Percentiles rank a stretch among this genome's conserved stretches.
Conservation (phyloP, 2,888 invertebrate species). For the Ormyrus nitidulus region DNA sequence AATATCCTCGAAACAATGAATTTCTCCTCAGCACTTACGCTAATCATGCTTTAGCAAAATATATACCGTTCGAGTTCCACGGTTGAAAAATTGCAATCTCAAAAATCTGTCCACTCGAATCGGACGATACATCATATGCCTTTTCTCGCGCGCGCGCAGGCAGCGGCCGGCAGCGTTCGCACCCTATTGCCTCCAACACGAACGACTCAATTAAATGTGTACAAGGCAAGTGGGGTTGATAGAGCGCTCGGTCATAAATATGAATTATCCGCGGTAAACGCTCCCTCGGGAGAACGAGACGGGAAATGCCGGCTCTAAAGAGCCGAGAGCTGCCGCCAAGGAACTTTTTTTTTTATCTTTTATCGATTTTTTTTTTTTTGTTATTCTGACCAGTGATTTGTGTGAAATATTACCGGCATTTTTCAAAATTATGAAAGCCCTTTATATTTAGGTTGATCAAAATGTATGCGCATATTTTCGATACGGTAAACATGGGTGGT, state of each 20-base stretch:
- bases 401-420: conserved; percentile 13
- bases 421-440: conserved; percentile 30
- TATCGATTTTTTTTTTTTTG: conserved; percentile 33
- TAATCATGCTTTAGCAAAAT: no score
- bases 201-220: conserved; percentile 75
- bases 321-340: conserved; percentile 42
- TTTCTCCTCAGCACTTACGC: no score
- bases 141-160: conserved; percentile 9
- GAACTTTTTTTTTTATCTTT: conserved; percentile 27
- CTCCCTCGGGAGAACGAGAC: conserved; percentile 66
- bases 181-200: conserved; percentile 74
- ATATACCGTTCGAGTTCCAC: no score
- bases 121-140: conserved; percentile 51
- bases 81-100: conserved; percentile 33
- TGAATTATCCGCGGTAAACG: conserved; percentile 75
- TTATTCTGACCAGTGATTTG: conserved; percentile 20
- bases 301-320: conserved; percentile 47
- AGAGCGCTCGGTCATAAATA: conserved; percentile 74
- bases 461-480: neutral
- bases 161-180: conserved; percentile 64
- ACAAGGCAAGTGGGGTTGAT: conserved; percentile 74
- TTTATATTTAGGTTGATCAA: conserved; percentile 28
- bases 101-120: conserved; percentile 50
- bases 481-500: no score
- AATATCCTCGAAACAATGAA: no score